These are phyloP conservation scores for Aculops lycopersici DNA, from an alignment of 1,140 invertebrate species.

Conservation along the genomic window DNA sequence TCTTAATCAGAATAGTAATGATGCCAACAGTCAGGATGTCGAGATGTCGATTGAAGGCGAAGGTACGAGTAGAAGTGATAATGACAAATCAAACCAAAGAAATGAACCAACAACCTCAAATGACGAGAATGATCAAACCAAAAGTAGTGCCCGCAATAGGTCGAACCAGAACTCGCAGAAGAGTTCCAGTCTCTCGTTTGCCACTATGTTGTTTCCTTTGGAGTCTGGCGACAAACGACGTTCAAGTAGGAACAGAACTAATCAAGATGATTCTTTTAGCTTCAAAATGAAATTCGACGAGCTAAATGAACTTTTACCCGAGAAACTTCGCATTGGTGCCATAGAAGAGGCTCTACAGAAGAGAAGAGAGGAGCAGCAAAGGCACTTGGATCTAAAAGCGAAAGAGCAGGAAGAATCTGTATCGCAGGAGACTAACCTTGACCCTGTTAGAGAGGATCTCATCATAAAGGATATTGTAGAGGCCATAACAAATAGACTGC, in stretches of 20 bases:
- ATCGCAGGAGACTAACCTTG: too few species aligned
- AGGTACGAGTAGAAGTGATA: neutral
- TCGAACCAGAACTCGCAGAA: neutral
- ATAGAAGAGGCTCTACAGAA: neutral
- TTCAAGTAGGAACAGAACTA: slow-evolving; percentile 2
- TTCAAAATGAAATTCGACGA: neutral
- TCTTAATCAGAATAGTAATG: too few species aligned
- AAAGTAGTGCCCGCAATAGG: neutral
- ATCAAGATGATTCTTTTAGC: neutral
- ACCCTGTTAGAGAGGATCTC: neutral
- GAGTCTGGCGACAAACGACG: slow-evolving; percentile 8
- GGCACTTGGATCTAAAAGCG: neutral
- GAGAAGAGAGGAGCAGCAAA: neutral
- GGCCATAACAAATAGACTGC: neutral
- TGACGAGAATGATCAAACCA: too few species aligned
- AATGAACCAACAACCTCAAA: neutral
- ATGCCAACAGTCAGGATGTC: neutral
- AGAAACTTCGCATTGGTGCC: neutral
- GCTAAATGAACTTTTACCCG: neutral
- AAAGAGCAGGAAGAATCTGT: too few species aligned
- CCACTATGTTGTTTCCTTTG: slow-evolving; percentile 2
- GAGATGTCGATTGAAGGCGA: neutral
- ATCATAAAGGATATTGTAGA: neutral
- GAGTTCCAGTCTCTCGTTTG: too few species aligned
- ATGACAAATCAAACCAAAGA: neutral